phyloP scores from a whole-genome alignment of 2,113 vertebrate genomes.

The Cryptomyrus ogoouensis region DNA sequence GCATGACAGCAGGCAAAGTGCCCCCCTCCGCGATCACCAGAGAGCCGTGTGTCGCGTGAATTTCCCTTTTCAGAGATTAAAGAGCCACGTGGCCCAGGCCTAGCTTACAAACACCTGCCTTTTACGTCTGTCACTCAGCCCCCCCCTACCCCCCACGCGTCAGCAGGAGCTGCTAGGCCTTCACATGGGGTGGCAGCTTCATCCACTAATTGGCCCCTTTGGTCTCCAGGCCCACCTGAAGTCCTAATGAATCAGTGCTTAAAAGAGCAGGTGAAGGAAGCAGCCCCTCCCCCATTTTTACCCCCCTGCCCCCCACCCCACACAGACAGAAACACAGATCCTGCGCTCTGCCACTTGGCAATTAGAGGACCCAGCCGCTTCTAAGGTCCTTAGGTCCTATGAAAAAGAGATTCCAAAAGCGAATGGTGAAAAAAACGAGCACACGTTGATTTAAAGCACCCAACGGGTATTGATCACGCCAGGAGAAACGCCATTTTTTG shows the following conservation, averaged over 20 bases:
- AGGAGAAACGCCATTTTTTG: neutral
- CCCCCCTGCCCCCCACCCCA: neutral
- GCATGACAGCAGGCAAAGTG: neutral
- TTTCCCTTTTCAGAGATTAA: neutral
- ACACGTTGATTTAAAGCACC: neutral
- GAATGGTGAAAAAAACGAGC: neutral
- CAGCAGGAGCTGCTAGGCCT: neutral
- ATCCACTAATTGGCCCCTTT: slow-evolving; percentile 15
- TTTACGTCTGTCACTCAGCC: neutral
- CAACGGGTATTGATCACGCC: neutral
- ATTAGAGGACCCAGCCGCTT: neutral
- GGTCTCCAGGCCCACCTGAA: neutral
- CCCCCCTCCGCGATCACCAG: neutral
- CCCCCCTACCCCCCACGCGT: neutral
- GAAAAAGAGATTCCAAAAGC: neutral
- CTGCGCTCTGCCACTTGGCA: neutral
- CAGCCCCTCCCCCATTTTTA: neutral
- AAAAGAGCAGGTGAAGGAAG: neutral
- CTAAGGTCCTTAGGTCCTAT: neutral
- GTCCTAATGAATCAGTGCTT: neutral
- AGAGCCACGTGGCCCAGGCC: neutral
- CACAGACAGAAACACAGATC: neutral
- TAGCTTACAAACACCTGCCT: neutral
- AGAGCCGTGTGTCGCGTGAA: neutral
- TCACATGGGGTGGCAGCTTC: neutral